Conservation (phyloP, 2,113 vertebrate species). For the Tyto alba region DNA sequence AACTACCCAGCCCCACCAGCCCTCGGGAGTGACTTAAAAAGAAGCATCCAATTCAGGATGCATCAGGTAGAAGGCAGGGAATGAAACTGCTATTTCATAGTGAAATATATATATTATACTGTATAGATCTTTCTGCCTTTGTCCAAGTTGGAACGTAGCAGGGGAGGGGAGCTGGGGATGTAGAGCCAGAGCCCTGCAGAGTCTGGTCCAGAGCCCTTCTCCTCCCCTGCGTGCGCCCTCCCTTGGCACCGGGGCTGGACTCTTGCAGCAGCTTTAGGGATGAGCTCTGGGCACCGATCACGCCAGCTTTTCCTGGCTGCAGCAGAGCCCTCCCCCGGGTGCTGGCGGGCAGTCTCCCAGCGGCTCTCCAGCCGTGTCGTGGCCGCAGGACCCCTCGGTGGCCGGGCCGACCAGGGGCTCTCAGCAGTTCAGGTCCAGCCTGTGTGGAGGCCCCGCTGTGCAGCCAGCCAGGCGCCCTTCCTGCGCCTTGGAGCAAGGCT, state of each 20-base stretch:
- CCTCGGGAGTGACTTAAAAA: not conserved
- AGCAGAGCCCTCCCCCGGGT: too few relatives aligned
- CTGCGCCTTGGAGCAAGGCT: fast-evolving
- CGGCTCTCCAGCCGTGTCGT: not conserved
- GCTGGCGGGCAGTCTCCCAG: not conserved
- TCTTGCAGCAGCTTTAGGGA: not conserved
- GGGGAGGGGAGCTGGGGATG: not conserved
- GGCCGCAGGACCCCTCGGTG: not conserved
- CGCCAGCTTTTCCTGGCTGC: not conserved
- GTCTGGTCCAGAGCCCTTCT: not conserved
- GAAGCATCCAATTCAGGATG: not conserved
- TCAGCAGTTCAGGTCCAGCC: not conserved
- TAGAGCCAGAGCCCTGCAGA: not conserved
- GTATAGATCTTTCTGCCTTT: conserved; percentile 33
- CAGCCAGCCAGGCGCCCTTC: not conserved
- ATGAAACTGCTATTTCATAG: conserved; percentile 63
- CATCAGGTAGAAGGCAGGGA: conserved; percentile 47
- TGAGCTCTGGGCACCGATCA: not conserved
- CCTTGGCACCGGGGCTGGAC: not conserved
- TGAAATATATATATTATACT: conserved; percentile 64
- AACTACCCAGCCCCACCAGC: not conserved
- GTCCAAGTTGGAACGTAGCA: not conserved
- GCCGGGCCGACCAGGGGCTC: not conserved
- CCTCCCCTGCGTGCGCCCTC: not conserved
- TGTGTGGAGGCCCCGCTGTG: fast-evolving